A percentile compares a stretch with the other conserved stretches of the same genome.
Conservation (phyloP, 2,888 invertebrate species). For the Agonum fuliginosum region DNA sequence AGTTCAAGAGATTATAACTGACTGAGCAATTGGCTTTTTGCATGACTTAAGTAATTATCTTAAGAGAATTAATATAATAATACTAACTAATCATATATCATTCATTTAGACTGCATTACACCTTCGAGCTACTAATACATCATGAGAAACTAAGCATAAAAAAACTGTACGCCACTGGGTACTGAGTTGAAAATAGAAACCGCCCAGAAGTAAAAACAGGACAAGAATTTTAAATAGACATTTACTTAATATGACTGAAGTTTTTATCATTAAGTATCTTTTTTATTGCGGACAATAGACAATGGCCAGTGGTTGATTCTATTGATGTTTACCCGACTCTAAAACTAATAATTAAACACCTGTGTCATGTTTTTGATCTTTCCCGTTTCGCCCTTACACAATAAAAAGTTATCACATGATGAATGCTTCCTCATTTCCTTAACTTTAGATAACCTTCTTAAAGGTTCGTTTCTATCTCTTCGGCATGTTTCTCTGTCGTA, state of each 20-base stretch:
- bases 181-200: background rate
- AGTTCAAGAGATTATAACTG: constrained; percentile 14
- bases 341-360: constrained; percentile 39
- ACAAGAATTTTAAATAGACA: constrained; percentile 39
- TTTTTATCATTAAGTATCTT: constrained; percentile 40
- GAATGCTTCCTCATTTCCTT: background rate
- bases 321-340: constrained; percentile 40
- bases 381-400: background rate
- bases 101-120: constrained; percentile 6
- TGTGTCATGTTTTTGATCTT: background rate
- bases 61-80: constrained; percentile 22
- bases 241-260: constrained; percentile 51
- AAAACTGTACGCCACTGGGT: constrained; percentile 21
- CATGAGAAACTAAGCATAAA: background rate
- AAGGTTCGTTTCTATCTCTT: background rate
- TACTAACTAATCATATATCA: constrained; percentile 29
- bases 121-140: constrained; percentile 27
- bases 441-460: background rate
- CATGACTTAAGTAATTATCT: constrained; percentile 43
- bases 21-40: constrained; percentile 44
- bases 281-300: constrained; percentile 44
- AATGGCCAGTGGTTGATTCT: constrained; percentile 31
- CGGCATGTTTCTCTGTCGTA: constrained; percentile 16
- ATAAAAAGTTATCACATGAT: background rate
- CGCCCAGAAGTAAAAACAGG: constrained; percentile 22